These are phyloP conservation scores for Temnothorax unifasciatus DNA, from an alignment of 2,888 invertebrate genomes.

Conservation along the genomic window DNA sequence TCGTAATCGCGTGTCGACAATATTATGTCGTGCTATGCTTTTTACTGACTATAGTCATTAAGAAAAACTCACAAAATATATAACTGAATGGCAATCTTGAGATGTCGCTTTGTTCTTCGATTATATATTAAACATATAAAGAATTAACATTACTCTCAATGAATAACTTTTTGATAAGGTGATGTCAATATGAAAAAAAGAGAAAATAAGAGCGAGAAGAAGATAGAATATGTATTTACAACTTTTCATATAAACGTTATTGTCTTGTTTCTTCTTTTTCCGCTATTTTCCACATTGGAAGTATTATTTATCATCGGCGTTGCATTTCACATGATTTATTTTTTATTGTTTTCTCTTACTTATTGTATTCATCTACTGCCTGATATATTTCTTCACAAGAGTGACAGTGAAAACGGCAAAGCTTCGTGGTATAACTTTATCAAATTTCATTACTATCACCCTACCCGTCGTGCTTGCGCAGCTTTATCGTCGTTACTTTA, in stretches of 20 bases:
- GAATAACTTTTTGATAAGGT: not conserved
- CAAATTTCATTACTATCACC: constrained; percentile 80
- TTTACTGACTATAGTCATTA: not conserved
- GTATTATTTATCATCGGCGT: not conserved
- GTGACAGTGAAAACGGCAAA: constrained; percentile 61
- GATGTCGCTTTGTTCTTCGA: not conserved
- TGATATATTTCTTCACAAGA: constrained; percentile 71
- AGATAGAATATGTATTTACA: not conserved
- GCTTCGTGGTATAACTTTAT: constrained; percentile 80
- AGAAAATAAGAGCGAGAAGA: not conserved
- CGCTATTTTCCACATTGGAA: not conserved
- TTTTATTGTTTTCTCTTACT: constrained; percentile 1
- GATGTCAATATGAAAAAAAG: not conserved
- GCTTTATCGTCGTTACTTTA: constrained; percentile 61
- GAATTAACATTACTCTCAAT: not conserved
- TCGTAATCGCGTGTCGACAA: not conserved
- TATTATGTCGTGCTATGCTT: not conserved
- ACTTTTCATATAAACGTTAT: not conserved
- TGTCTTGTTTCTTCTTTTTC: constrained; percentile 9
- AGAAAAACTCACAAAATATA: not conserved
- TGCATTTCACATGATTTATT: not conserved
- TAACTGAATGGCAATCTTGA: constrained; percentile 8
- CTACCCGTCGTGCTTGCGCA: constrained; percentile 61
- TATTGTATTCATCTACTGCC: constrained; percentile 43
- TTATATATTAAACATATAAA: not conserved